Evolutionary conservation across 2,113 vertebrate genomes (phyloP).

Genomic region (Gnathochromis pfefferi): DNA sequence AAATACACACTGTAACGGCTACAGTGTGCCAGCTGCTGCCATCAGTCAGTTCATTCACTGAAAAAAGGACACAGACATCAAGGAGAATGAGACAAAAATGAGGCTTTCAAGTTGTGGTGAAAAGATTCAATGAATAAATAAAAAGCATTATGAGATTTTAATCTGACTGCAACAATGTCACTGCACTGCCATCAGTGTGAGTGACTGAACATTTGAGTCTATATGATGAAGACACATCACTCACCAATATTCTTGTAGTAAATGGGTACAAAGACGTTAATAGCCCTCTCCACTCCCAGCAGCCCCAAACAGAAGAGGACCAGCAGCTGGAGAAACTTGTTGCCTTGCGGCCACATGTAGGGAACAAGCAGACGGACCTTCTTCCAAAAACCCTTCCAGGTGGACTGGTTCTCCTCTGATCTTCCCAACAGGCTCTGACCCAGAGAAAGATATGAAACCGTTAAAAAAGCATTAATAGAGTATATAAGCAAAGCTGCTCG

Average conservation of each 20-base stretch:
- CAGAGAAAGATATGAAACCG: rapidly evolving
- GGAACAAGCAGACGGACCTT: slow-evolving; percentile 80
- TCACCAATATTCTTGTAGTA: slow-evolving; percentile 91
- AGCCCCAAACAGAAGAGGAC: slow-evolving; percentile 84
- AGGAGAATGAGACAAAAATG: background rate
- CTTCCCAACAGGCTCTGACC: slow-evolving; percentile 64
- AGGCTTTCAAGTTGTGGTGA: background rate
- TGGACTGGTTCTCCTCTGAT: slow-evolving; percentile 62
- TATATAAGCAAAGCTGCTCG: rapidly evolving
- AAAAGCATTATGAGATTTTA: rapidly evolving
- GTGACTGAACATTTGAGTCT: background rate
- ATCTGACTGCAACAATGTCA: rapidly evolving
- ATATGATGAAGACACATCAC: rapidly evolving
- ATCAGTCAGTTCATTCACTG: slow-evolving; percentile 82
- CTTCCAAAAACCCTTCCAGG: slow-evolving; percentile 80
- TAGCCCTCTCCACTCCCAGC: slow-evolving; percentile 80
- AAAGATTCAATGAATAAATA: rapidly evolving
- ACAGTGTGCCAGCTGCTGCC: slow-evolving; percentile 76
- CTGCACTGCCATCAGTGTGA: rapidly evolving
- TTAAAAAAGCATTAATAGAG: rapidly evolving
- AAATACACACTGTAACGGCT: slow-evolving; percentile 78
- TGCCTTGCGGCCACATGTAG: slow-evolving; percentile 74
- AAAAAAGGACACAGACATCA: too few species aligned
- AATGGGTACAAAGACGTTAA: slow-evolving; percentile 93
- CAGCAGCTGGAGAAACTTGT: slow-evolving; percentile 75